Evolutionary conservation across 2,888 invertebrate genomes (phyloP).

Genomic region (Nasonia oneida): DNA sequence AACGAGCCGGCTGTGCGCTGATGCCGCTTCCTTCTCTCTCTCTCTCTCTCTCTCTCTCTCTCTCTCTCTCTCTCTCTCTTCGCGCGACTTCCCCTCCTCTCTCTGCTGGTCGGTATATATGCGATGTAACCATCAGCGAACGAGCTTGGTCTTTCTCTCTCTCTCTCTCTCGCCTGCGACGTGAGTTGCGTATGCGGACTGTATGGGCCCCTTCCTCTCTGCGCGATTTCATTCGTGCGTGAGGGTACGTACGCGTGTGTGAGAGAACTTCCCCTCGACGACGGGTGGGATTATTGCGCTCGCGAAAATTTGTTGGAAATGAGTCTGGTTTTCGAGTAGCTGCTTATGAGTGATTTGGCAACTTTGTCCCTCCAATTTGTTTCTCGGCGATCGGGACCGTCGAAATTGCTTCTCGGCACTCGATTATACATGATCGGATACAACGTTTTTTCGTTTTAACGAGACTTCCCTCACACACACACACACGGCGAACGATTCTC

Average conservation of each 20-base stretch:
- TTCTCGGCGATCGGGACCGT: too few species aligned
- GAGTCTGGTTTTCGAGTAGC: too few species aligned
- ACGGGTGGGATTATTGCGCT: neutral
- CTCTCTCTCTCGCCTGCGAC: slow-evolving; percentile 29
- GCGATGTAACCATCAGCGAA: neutral
- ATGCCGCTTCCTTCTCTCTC: slow-evolving; percentile 18
- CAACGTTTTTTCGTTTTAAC: too few species aligned
- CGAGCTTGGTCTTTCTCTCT: slow-evolving; percentile 39
- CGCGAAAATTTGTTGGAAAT: neutral
- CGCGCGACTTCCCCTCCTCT: slow-evolving; percentile 53
- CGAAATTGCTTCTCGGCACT: too few species aligned
- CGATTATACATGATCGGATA: too few species aligned
- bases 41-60: slow-evolving; percentile 12
- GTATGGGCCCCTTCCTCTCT: neutral
- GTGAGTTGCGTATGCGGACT: neutral
- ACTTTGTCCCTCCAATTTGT: too few species aligned
- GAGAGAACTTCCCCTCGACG: neutral
- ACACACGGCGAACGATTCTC: too few species aligned
- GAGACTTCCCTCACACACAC: too few species aligned
- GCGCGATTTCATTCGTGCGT: neutral
- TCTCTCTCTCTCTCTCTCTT: slow-evolving; percentile 29
- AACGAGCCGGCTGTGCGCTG: slow-evolving; percentile 45
- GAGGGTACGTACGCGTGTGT: too few species aligned
- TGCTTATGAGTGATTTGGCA: neutral
- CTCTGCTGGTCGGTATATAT: slow-evolving; percentile 12